These are phyloP conservation scores for Ceryle rudis DNA, from an alignment of 2,797 vertebrate species.

Conservation along the genomic window DNA sequence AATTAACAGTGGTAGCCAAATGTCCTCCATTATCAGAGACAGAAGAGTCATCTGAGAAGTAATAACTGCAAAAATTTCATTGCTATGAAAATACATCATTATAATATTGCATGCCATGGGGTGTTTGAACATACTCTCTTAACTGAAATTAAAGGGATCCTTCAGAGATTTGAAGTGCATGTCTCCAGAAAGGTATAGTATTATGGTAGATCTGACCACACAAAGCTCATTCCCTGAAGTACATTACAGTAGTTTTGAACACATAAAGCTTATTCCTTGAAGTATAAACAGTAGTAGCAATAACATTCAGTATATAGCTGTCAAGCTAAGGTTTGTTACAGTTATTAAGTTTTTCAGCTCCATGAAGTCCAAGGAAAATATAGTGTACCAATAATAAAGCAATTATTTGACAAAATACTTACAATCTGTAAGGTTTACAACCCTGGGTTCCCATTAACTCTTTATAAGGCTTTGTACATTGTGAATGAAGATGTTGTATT, in stretches of 20 bases:
- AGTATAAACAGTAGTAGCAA: background rate
- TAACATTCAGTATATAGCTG: background rate
- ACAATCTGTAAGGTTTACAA: background rate
- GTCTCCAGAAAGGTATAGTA: background rate
- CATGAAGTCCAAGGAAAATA: background rate
- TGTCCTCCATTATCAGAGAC: background rate
- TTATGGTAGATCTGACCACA: background rate
- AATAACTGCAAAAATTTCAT: background rate
- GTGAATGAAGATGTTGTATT: background rate
- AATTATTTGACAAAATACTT: conserved; percentile 10
- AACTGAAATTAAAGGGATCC: background rate
- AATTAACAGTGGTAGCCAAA: background rate
- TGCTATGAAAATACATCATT: background rate
- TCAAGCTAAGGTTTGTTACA: background rate
- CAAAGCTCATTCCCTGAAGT: background rate
- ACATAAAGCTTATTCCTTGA: background rate
- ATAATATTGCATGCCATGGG: background rate
- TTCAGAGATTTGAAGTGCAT: background rate
- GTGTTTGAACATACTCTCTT: background rate
- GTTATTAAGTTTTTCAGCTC: conserved; percentile 1
- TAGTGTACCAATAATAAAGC: background rate
- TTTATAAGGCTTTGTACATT: background rate
- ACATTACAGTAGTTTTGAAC: background rate
- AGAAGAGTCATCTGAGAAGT: background rate
- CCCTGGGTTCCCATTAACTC: background rate